phyloP scores from a whole-genome alignment of 2,888 invertebrate species.

The Polymixis flavicincta region DNA sequence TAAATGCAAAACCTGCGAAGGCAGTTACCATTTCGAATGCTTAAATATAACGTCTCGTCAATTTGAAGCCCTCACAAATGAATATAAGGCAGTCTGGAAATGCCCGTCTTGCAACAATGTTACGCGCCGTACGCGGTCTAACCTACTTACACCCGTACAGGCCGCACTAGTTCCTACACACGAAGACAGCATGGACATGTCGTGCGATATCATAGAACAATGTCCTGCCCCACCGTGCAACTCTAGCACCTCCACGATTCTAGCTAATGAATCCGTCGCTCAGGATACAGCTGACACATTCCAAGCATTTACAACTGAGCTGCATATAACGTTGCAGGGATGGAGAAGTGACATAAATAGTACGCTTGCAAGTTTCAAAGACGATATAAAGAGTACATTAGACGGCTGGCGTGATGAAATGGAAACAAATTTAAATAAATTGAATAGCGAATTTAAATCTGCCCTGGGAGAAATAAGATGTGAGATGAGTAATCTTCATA shows the following conservation, averaged over 20 bases:
- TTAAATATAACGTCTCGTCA: slow-evolving; percentile 10
- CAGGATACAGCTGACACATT: not conserved
- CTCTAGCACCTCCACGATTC: not conserved
- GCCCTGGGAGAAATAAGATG: no score
- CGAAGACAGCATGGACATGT: slow-evolving; percentile 2
- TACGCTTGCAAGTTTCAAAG: no score
- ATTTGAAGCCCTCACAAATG: not conserved
- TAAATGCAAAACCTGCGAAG: not conserved
- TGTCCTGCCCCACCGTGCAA: not conserved
- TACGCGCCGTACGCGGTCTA: slow-evolving; percentile 7
- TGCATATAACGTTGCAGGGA: not conserved
- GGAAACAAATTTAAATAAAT: no score
- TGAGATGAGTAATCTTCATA: no score
- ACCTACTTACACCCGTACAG: not conserved
- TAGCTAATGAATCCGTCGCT: not conserved
- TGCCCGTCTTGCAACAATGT: slow-evolving; percentile 11
- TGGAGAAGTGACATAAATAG: no score
- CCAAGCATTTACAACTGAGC: not conserved
- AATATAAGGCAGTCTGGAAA: not conserved
- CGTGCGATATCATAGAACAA: not conserved
- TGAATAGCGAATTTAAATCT: no score
- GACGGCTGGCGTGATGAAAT: no score
- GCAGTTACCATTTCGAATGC: slow-evolving; percentile 7
- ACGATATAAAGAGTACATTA: no score
- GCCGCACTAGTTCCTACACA: not conserved